These are phyloP conservation scores for Nysson spinosus DNA, from an alignment of 2,888 invertebrate species.

Conservation along the genomic window DNA sequence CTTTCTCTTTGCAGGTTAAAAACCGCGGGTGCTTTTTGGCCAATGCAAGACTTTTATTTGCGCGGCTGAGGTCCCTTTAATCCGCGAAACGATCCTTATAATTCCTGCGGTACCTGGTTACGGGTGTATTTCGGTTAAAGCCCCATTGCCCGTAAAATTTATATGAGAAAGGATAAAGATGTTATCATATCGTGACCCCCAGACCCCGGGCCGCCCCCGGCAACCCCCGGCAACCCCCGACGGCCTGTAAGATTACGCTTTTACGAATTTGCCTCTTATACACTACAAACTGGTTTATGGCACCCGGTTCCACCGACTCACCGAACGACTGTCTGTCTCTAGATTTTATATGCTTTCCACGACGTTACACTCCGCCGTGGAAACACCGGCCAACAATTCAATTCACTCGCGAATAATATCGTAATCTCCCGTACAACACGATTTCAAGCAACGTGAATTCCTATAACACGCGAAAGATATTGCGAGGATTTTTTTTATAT, in stretches of 20 bases:
- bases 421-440: no score
- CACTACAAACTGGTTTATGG: slow-evolving; percentile 63
- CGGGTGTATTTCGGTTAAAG: slow-evolving; percentile 69
- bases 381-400: no score
- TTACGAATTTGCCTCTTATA: slow-evolving; percentile 69
- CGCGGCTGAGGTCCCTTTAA: slow-evolving; percentile 50
- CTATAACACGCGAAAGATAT: no score
- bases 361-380: not conserved
- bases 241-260: slow-evolving; percentile 69
- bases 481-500: no score
- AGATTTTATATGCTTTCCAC: no score
- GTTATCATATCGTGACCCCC: slow-evolving; percentile 67
- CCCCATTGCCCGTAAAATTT: slow-evolving; percentile 70
- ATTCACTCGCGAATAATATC: no score
- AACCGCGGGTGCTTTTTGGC: no score
- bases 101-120: slow-evolving; percentile 64
- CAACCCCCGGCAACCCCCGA: slow-evolving; percentile 30
- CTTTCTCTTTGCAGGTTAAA: no score
- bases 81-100: slow-evolving; percentile 69
- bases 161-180: slow-evolving; percentile 74
- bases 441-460: no score
- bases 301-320: slow-evolving; percentile 1
- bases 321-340: no score
- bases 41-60: slow-evolving; percentile 56
- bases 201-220: slow-evolving; percentile 8